Evolutionary conservation across 2,797 vertebrate species (phyloP).

Genomic region (Neoniphon sammara): DNA sequence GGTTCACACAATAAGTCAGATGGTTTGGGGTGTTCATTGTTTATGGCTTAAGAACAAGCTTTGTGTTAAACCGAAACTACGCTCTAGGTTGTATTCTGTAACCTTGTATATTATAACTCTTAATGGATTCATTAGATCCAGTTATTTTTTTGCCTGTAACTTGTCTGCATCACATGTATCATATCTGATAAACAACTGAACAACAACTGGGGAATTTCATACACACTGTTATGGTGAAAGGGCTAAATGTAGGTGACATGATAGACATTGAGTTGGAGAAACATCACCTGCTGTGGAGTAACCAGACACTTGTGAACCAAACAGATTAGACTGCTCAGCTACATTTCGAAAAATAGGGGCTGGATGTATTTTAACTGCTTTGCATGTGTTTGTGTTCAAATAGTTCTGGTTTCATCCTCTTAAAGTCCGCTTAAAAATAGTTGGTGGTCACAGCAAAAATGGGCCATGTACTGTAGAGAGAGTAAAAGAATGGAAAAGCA

Average conservation of each 20-base stretch:
- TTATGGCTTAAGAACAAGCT: neutral
- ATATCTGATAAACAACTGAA: too few species aligned
- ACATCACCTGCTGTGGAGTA: neutral
- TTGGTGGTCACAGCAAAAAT: neutral
- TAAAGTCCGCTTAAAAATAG: neutral
- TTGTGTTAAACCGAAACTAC: neutral
- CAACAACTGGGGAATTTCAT: neutral
- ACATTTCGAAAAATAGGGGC: neutral
- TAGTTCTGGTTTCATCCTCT: neutral
- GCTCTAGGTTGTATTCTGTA: neutral
- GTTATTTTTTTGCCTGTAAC: neutral
- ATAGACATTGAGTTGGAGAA: neutral
- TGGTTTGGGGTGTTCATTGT: neutral
- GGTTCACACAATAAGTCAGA: neutral
- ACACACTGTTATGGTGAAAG: neutral
- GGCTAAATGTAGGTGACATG: neutral
- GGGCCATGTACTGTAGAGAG: too few species aligned
- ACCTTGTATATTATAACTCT: too few species aligned
- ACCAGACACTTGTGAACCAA: constrained; percentile 23
- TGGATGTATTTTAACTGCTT: neutral
- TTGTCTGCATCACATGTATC: too few species aligned
- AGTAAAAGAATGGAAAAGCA: neutral
- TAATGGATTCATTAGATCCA: too few species aligned
- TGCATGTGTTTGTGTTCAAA: neutral
- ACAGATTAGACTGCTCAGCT: neutral